Base-by-base conservation (phyloP, 2,888 invertebrate genomes). In the Allacma fusca region DNA sequence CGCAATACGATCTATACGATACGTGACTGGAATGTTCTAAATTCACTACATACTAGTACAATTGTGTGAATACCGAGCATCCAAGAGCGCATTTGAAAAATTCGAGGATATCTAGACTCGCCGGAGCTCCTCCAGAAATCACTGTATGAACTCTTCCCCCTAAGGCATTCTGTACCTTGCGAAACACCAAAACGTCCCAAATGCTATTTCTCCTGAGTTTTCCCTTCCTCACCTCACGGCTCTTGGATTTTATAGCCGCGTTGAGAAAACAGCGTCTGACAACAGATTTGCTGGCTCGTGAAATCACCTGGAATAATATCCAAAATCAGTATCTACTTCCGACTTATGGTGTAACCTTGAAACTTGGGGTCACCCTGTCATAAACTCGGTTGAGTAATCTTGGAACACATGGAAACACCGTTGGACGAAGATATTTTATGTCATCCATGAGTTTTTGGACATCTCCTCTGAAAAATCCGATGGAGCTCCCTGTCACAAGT, bases 21-120 rank as follows among this genome's bases (percentile, higher is more conserved):
- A 40, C 5, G 13, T 9, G 13, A 40, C 5, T 40, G 7, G 40
- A 9, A 40, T 9, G 13, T 9, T 13, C 13, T 40, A 40, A 13
- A 9, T 40, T 40, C 5, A 40, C 40, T 40, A 40, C 13, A 40
- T 40, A 9, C 5, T 40, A 9, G 5, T 9, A 9, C 5, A 9
- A 40, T 40, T 40, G 40, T 40, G 13, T 40, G 13, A 40, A 40
- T 9, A 40, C 40, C 13, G n/a, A 19, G 29, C 67, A 67, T 5
- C 67, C 67, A 5, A 67, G 19, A 29, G 67, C 67, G 29, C 67
- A 29, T 67, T 29, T 28, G 34, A 29, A 67, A 19, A 67, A 67
- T 12, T 12, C n/a, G 2, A 67, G 19, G 5, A 67, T 29, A 28
- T 67, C 29, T 28, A 5, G 9, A 29, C 19, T 28, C n/a, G 29